These are phyloP conservation scores for Ametastegia equiseti DNA, from an alignment of 2,888 invertebrate genomes.

Conservation along the genomic window DNA sequence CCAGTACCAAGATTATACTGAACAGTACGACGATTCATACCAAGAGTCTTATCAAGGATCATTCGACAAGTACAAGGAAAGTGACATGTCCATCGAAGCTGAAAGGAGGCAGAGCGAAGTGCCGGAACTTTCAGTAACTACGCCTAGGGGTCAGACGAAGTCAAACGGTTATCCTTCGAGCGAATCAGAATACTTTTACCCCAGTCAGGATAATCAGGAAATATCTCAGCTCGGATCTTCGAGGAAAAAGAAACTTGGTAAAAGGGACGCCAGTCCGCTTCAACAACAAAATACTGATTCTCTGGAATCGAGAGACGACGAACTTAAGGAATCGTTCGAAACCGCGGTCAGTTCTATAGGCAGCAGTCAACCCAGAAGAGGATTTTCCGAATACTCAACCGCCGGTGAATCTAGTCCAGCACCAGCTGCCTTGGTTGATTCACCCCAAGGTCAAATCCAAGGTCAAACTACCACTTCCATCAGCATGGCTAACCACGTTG, in stretches of 20 bases:
- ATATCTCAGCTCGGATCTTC: conserved; percentile 61
- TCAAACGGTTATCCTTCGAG: conserved; percentile 69
- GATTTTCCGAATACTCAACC: conserved; percentile 68
- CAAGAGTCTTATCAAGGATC: conserved; percentile 66
- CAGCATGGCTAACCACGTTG: conserved; percentile 73
- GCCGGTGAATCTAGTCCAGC: conserved; percentile 64
- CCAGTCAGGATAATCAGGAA: conserved; percentile 65
- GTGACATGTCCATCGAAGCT: conserved; percentile 52
- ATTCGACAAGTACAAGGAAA: conserved; percentile 65
- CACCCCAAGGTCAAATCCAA: conserved; percentile 57
- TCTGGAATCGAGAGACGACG: conserved; percentile 78
- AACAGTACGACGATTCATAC: conserved; percentile 64
- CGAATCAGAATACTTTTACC: conserved; percentile 68
- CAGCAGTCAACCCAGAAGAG: conserved; percentile 70
- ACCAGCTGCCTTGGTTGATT: conserved; percentile 62
- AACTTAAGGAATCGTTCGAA: conserved; percentile 79
- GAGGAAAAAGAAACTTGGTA: conserved; percentile 68
- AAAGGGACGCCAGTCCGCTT: conserved; percentile 71
- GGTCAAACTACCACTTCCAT: conserved; percentile 69
- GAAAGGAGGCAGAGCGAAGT: conserved; percentile 65
- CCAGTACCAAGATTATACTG: conserved; percentile 62
- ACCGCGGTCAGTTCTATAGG: conserved; percentile 76
- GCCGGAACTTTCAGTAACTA: conserved; percentile 70
- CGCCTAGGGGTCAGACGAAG: conserved; percentile 68
- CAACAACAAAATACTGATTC: conserved; percentile 78